Conservation (phyloP, 2,797 vertebrate genomes). For the Falco berigora region DNA sequence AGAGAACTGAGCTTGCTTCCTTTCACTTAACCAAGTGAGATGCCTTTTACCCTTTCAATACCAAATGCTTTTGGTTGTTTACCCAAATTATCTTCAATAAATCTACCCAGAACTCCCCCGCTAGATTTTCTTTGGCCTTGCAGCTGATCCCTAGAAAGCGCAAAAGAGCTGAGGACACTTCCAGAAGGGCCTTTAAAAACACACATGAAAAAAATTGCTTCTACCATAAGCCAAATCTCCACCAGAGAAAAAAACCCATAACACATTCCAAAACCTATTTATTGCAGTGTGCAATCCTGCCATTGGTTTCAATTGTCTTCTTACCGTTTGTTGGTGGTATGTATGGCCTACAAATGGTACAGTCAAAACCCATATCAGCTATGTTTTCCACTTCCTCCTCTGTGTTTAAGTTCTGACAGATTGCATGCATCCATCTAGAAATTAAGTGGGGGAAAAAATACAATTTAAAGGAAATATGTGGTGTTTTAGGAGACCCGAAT, state of each 20-base stretch:
- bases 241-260: not conserved
- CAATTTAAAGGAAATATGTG: conserved; percentile 66
- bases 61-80: not conserved
- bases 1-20: not conserved
- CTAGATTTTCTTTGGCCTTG: not conserved
- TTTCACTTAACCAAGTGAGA: not conserved
- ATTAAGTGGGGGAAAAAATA: conserved; percentile 53
- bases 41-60: not conserved
- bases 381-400: conserved; percentile 93
- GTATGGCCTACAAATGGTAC: conserved; percentile 90
- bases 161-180: not conserved
- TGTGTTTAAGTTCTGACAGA: conserved; percentile 91
- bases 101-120: not conserved
- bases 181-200: not conserved
- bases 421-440: conserved; percentile 95
- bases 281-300: conserved; percentile 21
- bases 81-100: not conserved
- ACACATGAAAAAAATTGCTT: not conserved
- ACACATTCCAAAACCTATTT: conserved; percentile 30
- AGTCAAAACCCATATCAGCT: conserved; percentile 92
- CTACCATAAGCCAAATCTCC: not conserved
- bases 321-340: conserved; percentile 84
- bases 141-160: not conserved
- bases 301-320: conserved; percentile 28
- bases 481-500: conserved; percentile 40